Conservation (phyloP, 2,797 vertebrate genomes). For the Pangasius larnaudii region DNA sequence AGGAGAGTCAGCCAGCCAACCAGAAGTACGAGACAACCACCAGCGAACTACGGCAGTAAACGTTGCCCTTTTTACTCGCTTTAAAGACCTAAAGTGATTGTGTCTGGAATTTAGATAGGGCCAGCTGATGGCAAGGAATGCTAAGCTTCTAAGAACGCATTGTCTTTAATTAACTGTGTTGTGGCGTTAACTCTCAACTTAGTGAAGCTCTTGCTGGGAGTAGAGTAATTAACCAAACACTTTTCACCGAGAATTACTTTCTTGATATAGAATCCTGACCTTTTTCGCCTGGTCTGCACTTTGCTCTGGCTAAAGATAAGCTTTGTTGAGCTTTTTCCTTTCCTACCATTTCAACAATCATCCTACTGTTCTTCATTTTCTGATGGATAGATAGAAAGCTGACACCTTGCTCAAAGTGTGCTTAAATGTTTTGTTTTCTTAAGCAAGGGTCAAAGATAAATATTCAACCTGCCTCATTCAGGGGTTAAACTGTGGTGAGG, state of each 20-base stretch:
- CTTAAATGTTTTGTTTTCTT: neutral
- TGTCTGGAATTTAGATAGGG: conserved; percentile 15
- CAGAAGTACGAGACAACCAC: conserved; percentile 69
- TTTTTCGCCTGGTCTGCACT: conserved; percentile 3
- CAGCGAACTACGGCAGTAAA: conserved; percentile 51
- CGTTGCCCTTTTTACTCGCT: neutral
- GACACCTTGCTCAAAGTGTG: neutral
- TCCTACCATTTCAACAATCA: conserved; percentile 10
- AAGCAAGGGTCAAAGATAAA: neutral
- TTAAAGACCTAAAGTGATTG: conserved; percentile 1
- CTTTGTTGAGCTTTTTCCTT: neutral
- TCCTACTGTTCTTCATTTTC: conserved; percentile 30
- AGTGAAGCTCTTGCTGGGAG: conserved; percentile 12
- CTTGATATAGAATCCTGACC: conserved; percentile 19
- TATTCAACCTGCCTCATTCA: neutral
- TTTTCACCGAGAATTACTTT: neutral
- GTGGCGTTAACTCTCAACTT: conserved; percentile 1
- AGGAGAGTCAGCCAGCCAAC: conserved; percentile 72
- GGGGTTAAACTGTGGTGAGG: neutral
- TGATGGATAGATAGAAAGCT: conserved; percentile 8
- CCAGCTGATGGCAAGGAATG: conserved; percentile 20
- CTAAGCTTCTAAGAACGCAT: neutral
- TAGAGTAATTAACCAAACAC: conserved; percentile 27
- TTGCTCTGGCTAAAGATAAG: conserved; percentile 27
- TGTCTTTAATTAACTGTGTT: conserved; percentile 28